Percentiles rank a stretch among this genome's conserved stretches.
These are phyloP conservation scores for Hycleus cichorii DNA, from an alignment of 1,140 invertebrate species.

Conservation along the genomic window DNA sequence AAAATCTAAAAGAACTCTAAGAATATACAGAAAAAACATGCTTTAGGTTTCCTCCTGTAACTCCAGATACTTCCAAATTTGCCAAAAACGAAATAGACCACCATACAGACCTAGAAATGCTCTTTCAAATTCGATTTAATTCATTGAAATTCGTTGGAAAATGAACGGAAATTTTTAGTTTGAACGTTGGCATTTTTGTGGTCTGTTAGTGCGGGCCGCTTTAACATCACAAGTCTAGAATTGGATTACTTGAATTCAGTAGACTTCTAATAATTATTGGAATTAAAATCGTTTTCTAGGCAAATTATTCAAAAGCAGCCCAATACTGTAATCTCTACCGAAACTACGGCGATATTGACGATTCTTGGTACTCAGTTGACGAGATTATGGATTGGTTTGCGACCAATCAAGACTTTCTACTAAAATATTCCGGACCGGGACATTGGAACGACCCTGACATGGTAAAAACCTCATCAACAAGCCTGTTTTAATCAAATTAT, in stretches of 20 bases:
- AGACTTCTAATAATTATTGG: too few species aligned
- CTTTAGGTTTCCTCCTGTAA: too few species aligned
- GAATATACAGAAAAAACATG: too few species aligned
- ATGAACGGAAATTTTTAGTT: not conserved
- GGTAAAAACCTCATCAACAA: slow-evolving; percentile 43
- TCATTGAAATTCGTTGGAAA: not conserved
- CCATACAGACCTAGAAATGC: too few species aligned
- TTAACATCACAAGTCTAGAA: too few species aligned
- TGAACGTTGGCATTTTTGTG: too few species aligned
- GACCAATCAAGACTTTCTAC: slow-evolving; percentile 62
- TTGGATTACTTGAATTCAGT: too few species aligned
- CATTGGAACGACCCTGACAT: slow-evolving; percentile 90
- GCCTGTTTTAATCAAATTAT: not conserved
- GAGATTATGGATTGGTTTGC: slow-evolving; percentile 72
- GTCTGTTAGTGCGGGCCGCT: too few species aligned
- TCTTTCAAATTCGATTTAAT: too few species aligned
- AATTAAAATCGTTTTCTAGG: slow-evolving; percentile 41
- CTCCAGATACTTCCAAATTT: too few species aligned
- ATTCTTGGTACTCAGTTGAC: slow-evolving; percentile 64
- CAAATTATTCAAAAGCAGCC: slow-evolving; percentile 60
- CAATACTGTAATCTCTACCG: slow-evolving; percentile 79
- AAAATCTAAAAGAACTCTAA: too few species aligned
- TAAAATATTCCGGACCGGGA: slow-evolving; percentile 68
- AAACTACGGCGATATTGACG: slow-evolving; percentile 78
- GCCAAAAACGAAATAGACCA: too few species aligned